A percentile compares a stretch with the other conserved stretches of the same genome.
Conservation (phyloP, 2,113 vertebrate genomes). For the Gobius niger region DNA sequence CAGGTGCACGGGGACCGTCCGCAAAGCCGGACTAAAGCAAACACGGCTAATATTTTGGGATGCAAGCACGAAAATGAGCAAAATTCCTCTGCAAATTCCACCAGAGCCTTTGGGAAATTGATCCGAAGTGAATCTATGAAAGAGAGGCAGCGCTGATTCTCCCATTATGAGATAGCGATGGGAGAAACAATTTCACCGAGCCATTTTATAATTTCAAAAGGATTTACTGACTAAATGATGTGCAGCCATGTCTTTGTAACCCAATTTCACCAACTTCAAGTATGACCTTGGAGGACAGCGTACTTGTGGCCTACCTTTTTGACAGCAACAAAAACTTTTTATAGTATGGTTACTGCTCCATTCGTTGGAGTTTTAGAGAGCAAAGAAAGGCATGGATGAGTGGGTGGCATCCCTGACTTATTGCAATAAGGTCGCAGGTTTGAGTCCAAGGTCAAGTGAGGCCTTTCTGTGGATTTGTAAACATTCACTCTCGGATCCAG, state of each 20-base stretch:
- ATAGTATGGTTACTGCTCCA: conserved; percentile 9
- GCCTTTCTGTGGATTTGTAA: too few relatives aligned
- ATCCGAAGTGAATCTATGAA: conserved; percentile 24
- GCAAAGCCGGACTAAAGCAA: conserved; percentile 16
- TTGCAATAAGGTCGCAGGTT: too few relatives aligned
- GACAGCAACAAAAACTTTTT: background rate
- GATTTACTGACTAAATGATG: too few relatives aligned
- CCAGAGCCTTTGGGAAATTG: conserved; percentile 37
- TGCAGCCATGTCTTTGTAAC: background rate
- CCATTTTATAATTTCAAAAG: too few relatives aligned
- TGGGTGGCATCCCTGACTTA: too few relatives aligned
- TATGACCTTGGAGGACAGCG: background rate
- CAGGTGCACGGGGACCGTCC: conserved; percentile 58
- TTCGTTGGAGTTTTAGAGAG: background rate
- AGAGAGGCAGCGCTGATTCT: background rate
- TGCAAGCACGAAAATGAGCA: conserved; percentile 29
- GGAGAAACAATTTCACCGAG: background rate
- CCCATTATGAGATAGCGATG: background rate
- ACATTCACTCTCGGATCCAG: too few relatives aligned
- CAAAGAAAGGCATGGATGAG: background rate
- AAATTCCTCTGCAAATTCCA: conserved; percentile 24
- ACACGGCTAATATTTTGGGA: conserved; percentile 32
- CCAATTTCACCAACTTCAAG: background rate
- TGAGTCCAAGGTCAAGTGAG: too few relatives aligned
- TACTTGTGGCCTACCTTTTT: background rate